Base-by-base conservation (phyloP, 2,888 invertebrate genomes). In the Cerastis leucographa region DNA sequence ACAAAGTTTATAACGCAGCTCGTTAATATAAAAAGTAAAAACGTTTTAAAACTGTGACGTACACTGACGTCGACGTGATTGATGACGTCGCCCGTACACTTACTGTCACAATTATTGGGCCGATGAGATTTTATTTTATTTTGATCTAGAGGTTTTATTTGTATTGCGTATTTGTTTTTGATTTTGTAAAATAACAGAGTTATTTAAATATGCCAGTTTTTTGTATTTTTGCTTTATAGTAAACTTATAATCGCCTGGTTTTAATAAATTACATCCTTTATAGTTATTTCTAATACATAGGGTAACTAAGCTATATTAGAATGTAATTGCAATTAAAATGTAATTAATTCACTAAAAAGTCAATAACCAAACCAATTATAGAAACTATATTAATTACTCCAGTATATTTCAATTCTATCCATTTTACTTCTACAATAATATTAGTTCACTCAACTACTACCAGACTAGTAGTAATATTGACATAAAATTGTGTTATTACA, bases 61-160 rank as follows among this genome's bases (percentile, higher is more conserved):
- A 40, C 69, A 40, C 62, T 81, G 86, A 84, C 85, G 78, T 78
- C 80, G 71, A 40, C 70, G 77, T 90, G 90, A 90, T 90, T 87
- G 89, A 90, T 90, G 88, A 85, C 73, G 72, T 71, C 12, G 14
- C 5, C 29, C 40, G 83, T 88, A 88, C 87, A 89, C 78, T 85
- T 25, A 25, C 69, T 25, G 64, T 46, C 78, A 78, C 59, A 78
- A 74, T 78, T 71, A 78, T 71, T 76, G 42, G 64, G 44, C n/a
- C 7, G 51, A 4, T 51, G 9, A n/a, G 68, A 72, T 49, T 49
- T 67, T 71, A n/a, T 54, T 72, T 62, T 4, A 46, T 17, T 62
- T 29, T 29, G 14, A 8, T 29, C 17, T 29, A 8, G 19, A 14
- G 5, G 22, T 56, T 35, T 35, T 35, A 35, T 35, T 35, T 35